Conservation (phyloP, 2,797 vertebrate genomes). For the Rhinatrema bivittatum region DNA sequence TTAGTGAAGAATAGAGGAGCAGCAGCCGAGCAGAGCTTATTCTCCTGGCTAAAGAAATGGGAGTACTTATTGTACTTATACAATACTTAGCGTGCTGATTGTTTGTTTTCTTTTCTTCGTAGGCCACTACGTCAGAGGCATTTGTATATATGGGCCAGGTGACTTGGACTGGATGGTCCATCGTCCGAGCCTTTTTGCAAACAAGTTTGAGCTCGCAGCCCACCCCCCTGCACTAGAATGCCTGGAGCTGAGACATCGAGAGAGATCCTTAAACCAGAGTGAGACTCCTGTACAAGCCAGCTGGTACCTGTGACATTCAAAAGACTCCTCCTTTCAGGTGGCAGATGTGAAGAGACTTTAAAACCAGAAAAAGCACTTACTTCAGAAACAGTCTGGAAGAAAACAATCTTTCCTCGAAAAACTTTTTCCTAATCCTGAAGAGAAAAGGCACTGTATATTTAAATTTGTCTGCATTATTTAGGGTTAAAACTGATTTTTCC, state of each 20-base stretch:
- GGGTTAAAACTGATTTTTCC: too few species aligned
- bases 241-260: constrained; percentile 52
- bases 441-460: too few species aligned
- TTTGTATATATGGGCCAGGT: constrained; percentile 60
- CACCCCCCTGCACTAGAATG: constrained; percentile 60
- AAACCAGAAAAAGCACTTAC: too few species aligned
- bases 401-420: too few species aligned
- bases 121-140: constrained; percentile 55
- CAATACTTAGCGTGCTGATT: neutral
- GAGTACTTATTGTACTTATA: too few species aligned
- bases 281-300: constrained; percentile 36
- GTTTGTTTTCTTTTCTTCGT: neutral
- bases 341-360: too few species aligned
- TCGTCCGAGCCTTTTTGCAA: constrained; percentile 51
- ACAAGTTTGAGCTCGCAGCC: constrained; percentile 58
- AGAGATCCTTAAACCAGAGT: constrained; percentile 54
- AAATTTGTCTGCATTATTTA: too few species aligned
- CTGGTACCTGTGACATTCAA: constrained; percentile 51
- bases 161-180: constrained; percentile 57
- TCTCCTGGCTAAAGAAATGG: too few species aligned
- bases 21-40: too few species aligned
- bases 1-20: too few species aligned
- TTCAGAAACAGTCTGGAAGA: too few species aligned
- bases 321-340: neutral
- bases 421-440: too few species aligned